Base-by-base conservation (phyloP, 2,888 invertebrate genomes). In the Pterostichus niger region DNA sequence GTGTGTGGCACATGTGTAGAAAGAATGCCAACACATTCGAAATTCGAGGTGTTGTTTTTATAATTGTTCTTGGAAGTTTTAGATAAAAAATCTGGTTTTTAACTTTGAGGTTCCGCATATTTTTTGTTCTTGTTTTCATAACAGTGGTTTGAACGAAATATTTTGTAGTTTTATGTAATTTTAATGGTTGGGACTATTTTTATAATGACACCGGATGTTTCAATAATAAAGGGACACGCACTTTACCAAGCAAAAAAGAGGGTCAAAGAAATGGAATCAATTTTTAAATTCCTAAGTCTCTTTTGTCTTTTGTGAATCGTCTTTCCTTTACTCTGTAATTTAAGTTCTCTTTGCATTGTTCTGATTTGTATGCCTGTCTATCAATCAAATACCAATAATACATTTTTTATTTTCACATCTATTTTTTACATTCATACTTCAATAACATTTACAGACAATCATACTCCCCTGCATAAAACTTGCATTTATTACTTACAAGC, bases 1-100 rank as follows among this genome's bases (percentile, higher is more conserved):
- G 64, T 64, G 64, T 64, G n/a, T 64, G n/a, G 64, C 64, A 64
- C 64, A 64, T 64, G 64, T 64, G 33, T 5, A 17, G 17, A 56
- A 56, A 17, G 10, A 56, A 56, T 56, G 56, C 17, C 9, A 56
- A 56, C 56, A 56, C 56, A 56, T 56, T 56, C 17, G 56, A 56
- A 56, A 56, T 56, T 17, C 56, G 15, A 56, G 6, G 40, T 40
- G 17, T 10, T 17, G 9, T 13, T 56, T 13, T 56, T 17, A 15
- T 17, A 17, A 56, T 56, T 56, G 15, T 56, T 56, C 56, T 17
- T 5, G 17, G 56, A 56, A 56, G 17, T 52, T 52, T 52, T 10
- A 17, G 56, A 56, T 52, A 56, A 56, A 56, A 56, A 56, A 56
- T 56, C 56, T 56, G 56, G 56, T 56, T 17, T 17, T 56, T 6